Base-by-base conservation (phyloP, 2,113 vertebrate species). In the Gopherus evgoodei region DNA sequence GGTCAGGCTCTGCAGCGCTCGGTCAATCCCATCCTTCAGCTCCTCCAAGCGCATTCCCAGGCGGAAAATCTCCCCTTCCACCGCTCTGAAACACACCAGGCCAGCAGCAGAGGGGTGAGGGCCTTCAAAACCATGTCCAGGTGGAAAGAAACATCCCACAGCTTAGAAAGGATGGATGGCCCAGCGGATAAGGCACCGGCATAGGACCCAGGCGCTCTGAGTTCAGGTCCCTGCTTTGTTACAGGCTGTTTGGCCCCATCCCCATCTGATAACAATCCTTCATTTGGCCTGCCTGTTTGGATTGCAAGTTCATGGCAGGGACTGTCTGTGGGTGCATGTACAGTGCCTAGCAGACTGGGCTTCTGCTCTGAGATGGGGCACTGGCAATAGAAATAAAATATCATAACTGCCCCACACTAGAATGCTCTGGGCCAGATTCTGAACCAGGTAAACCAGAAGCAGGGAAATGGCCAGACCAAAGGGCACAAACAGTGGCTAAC, bases 31-130 rank as follows among this genome's bases (percentile, higher is more conserved):
- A 83, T 99, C 99, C 96, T 98, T 99, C 86, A 99, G 95, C 82
- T 98, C 98, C 5, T 99, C 99, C 96, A 99, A 88, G 29, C 47
- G 95, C 89, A 98, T 95, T 22, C 98, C 99, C 91, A 99, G 98
- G 75, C 95, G 98, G 95, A 99, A 99, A 87, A 99, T 99, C 89
- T 98, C 97, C 25, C 98, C 98, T 96, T 99, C 99, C 83, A 99
- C 94, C 13, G 98, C 96, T 81, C 99, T 99, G 97, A 89, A 56
- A 96, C 2, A 52, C 65, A 76, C 8, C 12, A 4, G 27, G 44
- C 11, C 27, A 10, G 72, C 76, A 90, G 62, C 3, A 29, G 27
- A 25, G 29, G 49, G 3, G 0, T 2, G 12, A 8, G 16, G 1
- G 5, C 49, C 25, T 11, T 31, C n/a, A 57, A 27, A 56, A n/a